A percentile compares a stretch with the other conserved stretches of the same genome.
Evolutionary conservation across 1,140 invertebrate genomes (phyloP).

Genomic region (Gryllus bimaculatus): DNA sequence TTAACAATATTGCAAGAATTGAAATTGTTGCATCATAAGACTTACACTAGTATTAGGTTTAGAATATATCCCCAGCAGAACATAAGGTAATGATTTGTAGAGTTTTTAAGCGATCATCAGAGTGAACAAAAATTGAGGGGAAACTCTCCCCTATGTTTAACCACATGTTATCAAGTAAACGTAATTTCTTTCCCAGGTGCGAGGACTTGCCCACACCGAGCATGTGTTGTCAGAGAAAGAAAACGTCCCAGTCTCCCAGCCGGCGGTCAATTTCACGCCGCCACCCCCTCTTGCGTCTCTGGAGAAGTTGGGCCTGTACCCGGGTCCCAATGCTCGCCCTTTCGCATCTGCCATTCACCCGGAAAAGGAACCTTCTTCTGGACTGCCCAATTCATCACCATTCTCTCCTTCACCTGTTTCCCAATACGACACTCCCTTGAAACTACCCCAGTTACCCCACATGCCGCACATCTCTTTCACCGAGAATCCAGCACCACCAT

Average conservation of each 20-base stretch:
- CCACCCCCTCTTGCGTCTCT: slow-evolving; percentile 19
- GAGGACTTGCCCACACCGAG: slow-evolving; percentile 64
- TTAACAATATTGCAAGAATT: no score
- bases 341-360: slow-evolving; percentile 22
- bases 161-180: no score
- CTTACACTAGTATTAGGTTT: no score
- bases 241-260: slow-evolving; percentile 7
- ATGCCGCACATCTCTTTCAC: slow-evolving; percentile 36
- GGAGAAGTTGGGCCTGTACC: slow-evolving; percentile 17
- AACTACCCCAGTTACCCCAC: slow-evolving; percentile 40
- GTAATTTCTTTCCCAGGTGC: slow-evolving; percentile 36
- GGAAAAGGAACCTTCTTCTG: neutral
- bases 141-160: no score
- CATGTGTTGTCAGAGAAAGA: slow-evolving; percentile 26
- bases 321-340: slow-evolving; percentile 14
- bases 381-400: slow-evolving; percentile 11
- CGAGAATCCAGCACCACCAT: slow-evolving; percentile 27
- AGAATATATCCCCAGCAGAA: no score
- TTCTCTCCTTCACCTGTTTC: slow-evolving; percentile 17
- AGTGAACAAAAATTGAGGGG: no score
- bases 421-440: slow-evolving; percentile 27
- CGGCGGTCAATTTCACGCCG: slow-evolving; percentile 13
- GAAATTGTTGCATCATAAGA: no score
- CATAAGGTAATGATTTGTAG: no score
- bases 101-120: no score